Conservation (phyloP, 1,140 invertebrate species). For the Lithobius niger region DNA sequence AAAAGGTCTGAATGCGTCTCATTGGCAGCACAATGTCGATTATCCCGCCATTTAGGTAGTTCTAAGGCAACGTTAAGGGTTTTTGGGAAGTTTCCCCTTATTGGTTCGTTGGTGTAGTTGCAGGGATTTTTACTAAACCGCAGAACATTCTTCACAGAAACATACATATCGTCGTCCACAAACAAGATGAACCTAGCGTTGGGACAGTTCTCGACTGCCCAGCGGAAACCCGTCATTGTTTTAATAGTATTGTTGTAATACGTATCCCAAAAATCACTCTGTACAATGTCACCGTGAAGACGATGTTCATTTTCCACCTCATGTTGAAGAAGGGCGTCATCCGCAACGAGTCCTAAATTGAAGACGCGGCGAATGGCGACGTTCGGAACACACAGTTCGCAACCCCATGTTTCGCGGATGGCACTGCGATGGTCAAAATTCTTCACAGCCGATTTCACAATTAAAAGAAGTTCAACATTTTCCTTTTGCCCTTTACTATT, state of each 20-base stretch:
- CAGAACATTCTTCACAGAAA: constrained; percentile 73
- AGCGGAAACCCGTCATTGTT: constrained; percentile 74
- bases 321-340: constrained; percentile 20
- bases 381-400: constrained; percentile 57
- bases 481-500: constrained; percentile 13
- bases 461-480: constrained; percentile 25
- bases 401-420: constrained; percentile 73
- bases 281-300: constrained; percentile 61
- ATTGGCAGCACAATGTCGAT: no score
- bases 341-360: constrained; percentile 47
- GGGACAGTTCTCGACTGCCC: constrained; percentile 57
- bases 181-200: constrained; percentile 72
- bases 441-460: constrained; percentile 68
- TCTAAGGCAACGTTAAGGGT: constrained; percentile 20
- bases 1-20: constrained; percentile 40
- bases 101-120: no score
- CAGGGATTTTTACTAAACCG: constrained; percentile 55
- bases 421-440: constrained; percentile 52
- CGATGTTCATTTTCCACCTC: constrained; percentile 47
- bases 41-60: constrained; percentile 1
- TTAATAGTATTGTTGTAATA: constrained; percentile 91
- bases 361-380: constrained; percentile 65
- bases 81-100: no score
- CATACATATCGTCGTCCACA: constrained; percentile 84
- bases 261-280: constrained; percentile 60